These are phyloP conservation scores for Cromileptes altivelis DNA, from an alignment of 2,113 vertebrate genomes.

Conservation along the genomic window DNA sequence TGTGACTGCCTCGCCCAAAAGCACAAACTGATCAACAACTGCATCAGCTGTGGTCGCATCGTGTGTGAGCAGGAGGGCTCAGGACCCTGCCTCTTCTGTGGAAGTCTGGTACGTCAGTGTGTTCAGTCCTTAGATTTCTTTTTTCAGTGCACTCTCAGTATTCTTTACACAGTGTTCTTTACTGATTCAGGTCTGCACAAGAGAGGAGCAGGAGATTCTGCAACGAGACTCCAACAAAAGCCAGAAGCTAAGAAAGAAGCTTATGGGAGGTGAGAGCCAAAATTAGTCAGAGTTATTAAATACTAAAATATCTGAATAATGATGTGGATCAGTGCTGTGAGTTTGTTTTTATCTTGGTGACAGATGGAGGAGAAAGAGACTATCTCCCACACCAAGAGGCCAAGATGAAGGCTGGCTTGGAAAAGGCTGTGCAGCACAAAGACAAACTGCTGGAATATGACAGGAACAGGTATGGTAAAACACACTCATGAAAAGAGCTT, in stretches of 20 bases:
- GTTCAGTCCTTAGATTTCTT: background rate
- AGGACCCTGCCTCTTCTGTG: slow-evolving; percentile 95
- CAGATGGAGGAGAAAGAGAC: slow-evolving; percentile 84
- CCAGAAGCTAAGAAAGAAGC: slow-evolving; percentile 96
- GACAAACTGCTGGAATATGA: slow-evolving; percentile 97
- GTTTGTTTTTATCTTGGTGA: slow-evolving; percentile 24
- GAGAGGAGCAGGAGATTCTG: slow-evolving; percentile 94
- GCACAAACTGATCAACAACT: slow-evolving; percentile 97
- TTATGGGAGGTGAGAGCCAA: slow-evolving; percentile 90
- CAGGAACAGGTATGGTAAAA: slow-evolving; percentile 89
- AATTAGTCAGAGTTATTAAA: background rate
- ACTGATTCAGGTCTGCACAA: slow-evolving; percentile 92
- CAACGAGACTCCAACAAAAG: slow-evolving; percentile 98
- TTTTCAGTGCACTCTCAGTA: background rate
- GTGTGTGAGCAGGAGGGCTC: slow-evolving; percentile 97
- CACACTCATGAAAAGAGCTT: background rate
- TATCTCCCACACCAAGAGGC: slow-evolving; percentile 89
- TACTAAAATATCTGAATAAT: background rate
- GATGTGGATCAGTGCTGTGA: background rate
- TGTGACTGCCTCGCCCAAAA: slow-evolving; percentile 97
- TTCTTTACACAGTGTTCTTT: background rate
- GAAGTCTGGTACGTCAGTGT: slow-evolving; percentile 86
- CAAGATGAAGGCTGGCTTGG: slow-evolving; percentile 89
- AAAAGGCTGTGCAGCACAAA: slow-evolving; percentile 95
- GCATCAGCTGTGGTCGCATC: slow-evolving; percentile 93